These are phyloP conservation scores for Drosophila lacicola DNA, from an alignment of 2,888 invertebrate species.

Conservation along the genomic window DNA sequence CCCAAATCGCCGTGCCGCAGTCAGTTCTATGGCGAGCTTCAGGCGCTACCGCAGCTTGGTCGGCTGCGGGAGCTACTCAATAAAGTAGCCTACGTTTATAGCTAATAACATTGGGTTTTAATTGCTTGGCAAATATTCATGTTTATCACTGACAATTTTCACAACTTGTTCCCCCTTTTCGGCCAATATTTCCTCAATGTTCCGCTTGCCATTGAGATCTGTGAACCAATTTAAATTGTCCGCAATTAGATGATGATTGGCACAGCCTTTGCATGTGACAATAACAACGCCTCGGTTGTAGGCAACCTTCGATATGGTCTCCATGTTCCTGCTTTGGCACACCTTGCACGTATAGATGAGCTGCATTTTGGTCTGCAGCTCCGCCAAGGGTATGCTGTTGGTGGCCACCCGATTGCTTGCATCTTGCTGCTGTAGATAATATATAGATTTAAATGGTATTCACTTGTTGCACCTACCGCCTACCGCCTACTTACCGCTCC, in stretches of 20 bases:
- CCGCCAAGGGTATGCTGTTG: constrained; percentile 64
- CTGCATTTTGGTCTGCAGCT: constrained; percentile 87
- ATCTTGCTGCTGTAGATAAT: constrained; percentile 28
- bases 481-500: constrained; percentile 27
- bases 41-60: constrained; percentile 18
- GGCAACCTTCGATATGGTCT: constrained; percentile 93
- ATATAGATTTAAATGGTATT: neutral
- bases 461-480: too few relatives aligned
- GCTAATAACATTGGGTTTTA: constrained; percentile 30
- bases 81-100: constrained; percentile 70
- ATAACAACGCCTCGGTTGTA: constrained; percentile 96
- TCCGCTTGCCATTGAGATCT: constrained; percentile 90
- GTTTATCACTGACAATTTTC: constrained; percentile 82
- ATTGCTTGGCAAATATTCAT: constrained; percentile 59
- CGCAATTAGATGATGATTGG: constrained; percentile 96
- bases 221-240: constrained; percentile 98
- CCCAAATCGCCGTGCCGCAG: constrained; percentile 58
- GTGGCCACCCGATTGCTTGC: constrained; percentile 23
- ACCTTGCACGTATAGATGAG: constrained; percentile 95
- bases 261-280: constrained; percentile 94
- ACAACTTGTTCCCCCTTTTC: constrained; percentile 94
- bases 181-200: constrained; percentile 95
- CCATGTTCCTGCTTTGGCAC: constrained; percentile 91
- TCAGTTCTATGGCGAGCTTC: constrained; percentile 39
- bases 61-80: constrained; percentile 56